These are phyloP conservation scores for Chinchilla lanigera DNA, from an alignment of 2,113 vertebrate species.

Conservation along the genomic window DNA sequence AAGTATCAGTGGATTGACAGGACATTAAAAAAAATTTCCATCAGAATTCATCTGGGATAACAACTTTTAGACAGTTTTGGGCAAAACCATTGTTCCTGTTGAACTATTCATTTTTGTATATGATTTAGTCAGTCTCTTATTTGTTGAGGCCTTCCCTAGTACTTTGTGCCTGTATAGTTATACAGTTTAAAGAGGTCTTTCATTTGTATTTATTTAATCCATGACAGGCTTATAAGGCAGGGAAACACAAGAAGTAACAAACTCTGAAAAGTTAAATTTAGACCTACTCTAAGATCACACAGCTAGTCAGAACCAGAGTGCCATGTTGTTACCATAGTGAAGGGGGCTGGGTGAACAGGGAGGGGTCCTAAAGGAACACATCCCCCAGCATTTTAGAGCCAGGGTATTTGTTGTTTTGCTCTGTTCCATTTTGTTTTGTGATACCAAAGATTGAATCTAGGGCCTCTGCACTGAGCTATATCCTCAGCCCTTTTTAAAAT, in stretches of 20 bases:
- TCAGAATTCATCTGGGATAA: background rate
- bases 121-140: background rate
- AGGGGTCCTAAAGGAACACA: background rate
- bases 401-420: background rate
- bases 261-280: constrained; percentile 18
- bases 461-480: background rate
- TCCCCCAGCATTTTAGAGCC: background rate
- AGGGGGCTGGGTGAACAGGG: background rate
- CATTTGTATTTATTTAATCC: background rate
- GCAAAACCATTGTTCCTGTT: background rate
- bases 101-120: constrained; percentile 2
- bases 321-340: background rate
- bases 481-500: background rate
- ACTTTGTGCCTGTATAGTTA: background rate
- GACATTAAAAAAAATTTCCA: background rate
- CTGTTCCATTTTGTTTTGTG: background rate
- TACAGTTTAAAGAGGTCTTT: constrained; percentile 4
- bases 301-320: background rate
- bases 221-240: constrained; percentile 10
- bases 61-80: constrained; percentile 18
- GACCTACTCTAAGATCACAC: background rate
- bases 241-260: background rate
- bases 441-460: background rate
- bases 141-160: constrained; percentile 14
- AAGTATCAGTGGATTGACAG: background rate